Evolutionary conservation across 1,140 invertebrate species (phyloP).

Genomic region (Heliothis subflexa): DNA sequence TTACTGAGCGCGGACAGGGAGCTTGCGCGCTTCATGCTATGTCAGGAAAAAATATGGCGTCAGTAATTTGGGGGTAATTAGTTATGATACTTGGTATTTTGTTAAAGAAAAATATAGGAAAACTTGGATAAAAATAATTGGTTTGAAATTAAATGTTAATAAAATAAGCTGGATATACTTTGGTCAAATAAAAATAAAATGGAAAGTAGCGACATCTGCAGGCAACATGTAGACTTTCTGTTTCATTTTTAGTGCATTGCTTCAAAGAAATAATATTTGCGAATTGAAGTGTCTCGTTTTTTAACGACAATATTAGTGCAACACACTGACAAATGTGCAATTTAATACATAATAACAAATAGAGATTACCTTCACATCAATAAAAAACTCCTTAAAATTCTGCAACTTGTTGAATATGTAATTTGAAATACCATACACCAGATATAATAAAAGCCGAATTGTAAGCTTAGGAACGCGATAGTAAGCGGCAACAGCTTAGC

Average conservation of each 20-base stretch:
- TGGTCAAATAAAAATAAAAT: constrained; percentile 8
- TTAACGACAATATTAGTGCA: neutral
- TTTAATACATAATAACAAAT: constrained; percentile 5
- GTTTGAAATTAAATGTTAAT: constrained; percentile 9
- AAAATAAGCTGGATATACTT: constrained; percentile 11
- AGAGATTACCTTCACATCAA: constrained; percentile 2
- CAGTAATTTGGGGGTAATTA: neutral
- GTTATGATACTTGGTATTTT: neutral
- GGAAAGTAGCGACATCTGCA: constrained; percentile 33
- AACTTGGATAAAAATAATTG: neutral
- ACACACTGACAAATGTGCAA: constrained; percentile 18
- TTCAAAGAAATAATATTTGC: neutral
- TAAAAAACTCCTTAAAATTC: neutral
- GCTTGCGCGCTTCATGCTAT: constrained; percentile 86
- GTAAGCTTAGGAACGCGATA: constrained; percentile 8
- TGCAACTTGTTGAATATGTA: constrained; percentile 28
- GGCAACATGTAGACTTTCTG: constrained; percentile 29
- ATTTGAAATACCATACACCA: constrained; percentile 4
- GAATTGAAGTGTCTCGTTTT: neutral
- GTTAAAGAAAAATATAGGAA: no score
- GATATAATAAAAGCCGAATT: constrained; percentile 17
- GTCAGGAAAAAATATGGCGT: constrained; percentile 48
- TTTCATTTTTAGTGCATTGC: neutral
- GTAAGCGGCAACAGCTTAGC: constrained; percentile 7
- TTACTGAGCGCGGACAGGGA: constrained; percentile 86